Conservation (phyloP, 2,888 invertebrate genomes). For the Erebia aethiops region DNA sequence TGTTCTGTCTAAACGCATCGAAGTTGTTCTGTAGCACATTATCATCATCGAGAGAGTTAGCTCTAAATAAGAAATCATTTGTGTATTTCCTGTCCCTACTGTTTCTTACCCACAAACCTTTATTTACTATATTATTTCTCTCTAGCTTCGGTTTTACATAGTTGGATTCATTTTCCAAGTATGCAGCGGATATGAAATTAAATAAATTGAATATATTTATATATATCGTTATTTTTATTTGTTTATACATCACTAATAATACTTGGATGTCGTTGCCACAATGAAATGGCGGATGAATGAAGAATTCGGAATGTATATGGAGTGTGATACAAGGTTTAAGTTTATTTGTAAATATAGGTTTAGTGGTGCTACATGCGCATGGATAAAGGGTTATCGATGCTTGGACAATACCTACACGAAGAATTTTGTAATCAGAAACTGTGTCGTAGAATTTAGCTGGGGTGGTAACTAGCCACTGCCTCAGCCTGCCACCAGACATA, state of each 20-base stretch:
- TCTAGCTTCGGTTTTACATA: constrained; percentile 56
- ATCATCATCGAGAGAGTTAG: constrained; percentile 61
- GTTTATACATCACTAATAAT: constrained; percentile 55
- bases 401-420: neutral
- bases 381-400: neutral
- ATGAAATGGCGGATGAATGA: constrained; percentile 40
- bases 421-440: too few species aligned
- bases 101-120: constrained; percentile 61
- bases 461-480: too few species aligned
- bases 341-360: constrained; percentile 57
- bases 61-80: constrained; percentile 60
- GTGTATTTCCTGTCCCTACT: constrained; percentile 42
- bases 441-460: too few species aligned
- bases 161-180: constrained; percentile 49
- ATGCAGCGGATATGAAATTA: constrained; percentile 41
- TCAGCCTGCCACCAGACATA: too few species aligned
- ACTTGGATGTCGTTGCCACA: constrained; percentile 30
- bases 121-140: constrained; percentile 65
- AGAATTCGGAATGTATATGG: constrained; percentile 52
- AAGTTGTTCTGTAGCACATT: constrained; percentile 56
- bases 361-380: constrained; percentile 31
- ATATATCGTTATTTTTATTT: constrained; percentile 50
- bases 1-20: constrained; percentile 51
- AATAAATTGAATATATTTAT: constrained; percentile 43
- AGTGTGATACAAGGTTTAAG: constrained; percentile 48